phyloP scores from a whole-genome alignment of 2,113 vertebrate genomes.

The Stigmatopora argus region DNA sequence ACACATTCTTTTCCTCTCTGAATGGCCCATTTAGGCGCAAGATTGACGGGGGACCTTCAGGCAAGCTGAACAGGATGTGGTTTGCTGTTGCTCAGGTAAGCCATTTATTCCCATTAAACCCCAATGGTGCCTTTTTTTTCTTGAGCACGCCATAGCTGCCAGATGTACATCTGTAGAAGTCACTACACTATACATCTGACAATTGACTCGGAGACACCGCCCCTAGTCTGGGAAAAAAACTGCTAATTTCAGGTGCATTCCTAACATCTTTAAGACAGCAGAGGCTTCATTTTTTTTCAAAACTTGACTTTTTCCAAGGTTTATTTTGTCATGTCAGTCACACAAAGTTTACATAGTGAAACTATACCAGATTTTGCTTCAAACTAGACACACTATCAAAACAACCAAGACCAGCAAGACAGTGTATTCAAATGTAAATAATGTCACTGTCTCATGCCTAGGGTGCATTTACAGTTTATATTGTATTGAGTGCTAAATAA shows the following conservation, averaged over 20 bases:
- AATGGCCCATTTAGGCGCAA: slow-evolving; percentile 28
- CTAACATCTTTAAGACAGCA: slow-evolving; percentile 27
- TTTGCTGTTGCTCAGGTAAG: slow-evolving; percentile 58
- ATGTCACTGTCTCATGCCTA: no score
- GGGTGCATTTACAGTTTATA: no score
- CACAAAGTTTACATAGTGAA: not conserved
- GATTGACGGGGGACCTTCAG: slow-evolving; percentile 48
- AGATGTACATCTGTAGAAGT: slow-evolving; percentile 48
- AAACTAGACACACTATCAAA: not conserved
- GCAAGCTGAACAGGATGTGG: slow-evolving; percentile 50
- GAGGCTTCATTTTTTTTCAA: slow-evolving; percentile 18
- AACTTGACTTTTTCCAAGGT: not conserved
- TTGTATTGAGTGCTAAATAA: no score
- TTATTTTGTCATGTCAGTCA: slow-evolving; percentile 7
- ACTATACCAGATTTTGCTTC: not conserved
- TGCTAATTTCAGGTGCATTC: slow-evolving; percentile 35
- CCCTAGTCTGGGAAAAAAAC: slow-evolving; percentile 24
- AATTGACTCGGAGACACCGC: slow-evolving; percentile 37
- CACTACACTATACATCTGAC: slow-evolving; percentile 32
- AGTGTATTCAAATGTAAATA: not conserved
- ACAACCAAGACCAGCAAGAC: not conserved
- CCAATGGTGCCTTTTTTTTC: slow-evolving; percentile 44
- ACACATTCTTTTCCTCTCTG: slow-evolving; percentile 30
- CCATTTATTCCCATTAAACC: slow-evolving; percentile 64
- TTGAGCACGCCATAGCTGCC: slow-evolving; percentile 52